phyloP scores from a whole-genome alignment of 2,113 vertebrate species.

The Mesitornis unicolor region DNA sequence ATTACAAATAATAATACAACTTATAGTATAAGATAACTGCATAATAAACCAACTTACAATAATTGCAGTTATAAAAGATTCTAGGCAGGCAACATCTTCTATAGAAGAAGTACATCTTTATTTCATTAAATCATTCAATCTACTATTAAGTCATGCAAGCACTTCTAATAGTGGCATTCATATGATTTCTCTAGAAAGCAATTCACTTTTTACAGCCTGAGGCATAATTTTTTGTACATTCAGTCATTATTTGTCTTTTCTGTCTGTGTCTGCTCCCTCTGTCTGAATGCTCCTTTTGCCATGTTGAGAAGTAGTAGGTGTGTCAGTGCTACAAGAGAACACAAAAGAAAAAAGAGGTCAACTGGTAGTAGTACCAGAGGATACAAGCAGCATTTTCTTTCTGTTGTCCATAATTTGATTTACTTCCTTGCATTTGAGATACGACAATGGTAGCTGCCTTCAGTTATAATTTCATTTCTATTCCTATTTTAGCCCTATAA shows the following conservation, averaged over 20 bases:
- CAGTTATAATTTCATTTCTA: background rate
- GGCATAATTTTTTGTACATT: background rate
- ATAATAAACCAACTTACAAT: background rate
- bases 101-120: background rate
- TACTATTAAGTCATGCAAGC: background rate
- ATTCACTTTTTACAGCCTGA: background rate
- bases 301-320: background rate
- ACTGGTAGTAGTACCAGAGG: background rate
- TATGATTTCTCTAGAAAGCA: background rate
- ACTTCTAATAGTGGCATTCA: background rate
- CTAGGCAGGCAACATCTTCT: background rate
- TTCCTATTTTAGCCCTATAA: background rate
- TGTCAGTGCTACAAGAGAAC: background rate
- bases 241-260: background rate
- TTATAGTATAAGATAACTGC: background rate
- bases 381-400: background rate
- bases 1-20: background rate
- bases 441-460: background rate
- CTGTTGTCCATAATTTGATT: background rate
- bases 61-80: background rate
- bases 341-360: background rate
- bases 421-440: background rate
- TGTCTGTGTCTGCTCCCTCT: background rate
- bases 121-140: background rate
- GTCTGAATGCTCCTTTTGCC: background rate